Conservation (phyloP, 1,140 invertebrate species). For the Heterodera carotae region DNA sequence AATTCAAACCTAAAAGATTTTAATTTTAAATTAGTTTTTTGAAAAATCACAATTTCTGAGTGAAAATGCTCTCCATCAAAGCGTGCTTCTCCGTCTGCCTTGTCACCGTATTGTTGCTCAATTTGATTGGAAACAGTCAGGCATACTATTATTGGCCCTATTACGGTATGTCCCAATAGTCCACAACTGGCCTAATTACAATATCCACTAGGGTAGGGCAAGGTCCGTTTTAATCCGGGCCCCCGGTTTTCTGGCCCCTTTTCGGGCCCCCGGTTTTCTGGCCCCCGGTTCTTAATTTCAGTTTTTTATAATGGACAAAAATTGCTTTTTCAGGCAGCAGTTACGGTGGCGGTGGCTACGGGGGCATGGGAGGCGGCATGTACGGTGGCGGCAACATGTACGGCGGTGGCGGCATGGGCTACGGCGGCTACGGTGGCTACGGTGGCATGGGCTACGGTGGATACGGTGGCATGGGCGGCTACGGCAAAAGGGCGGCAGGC, state of each 20-base stretch:
- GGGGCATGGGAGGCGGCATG: conserved; percentile 1
- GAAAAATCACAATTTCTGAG: too few relatives aligned
- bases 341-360: not conserved
- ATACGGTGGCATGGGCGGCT: too few relatives aligned
- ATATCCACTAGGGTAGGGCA: too few relatives aligned
- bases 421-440: not conserved
- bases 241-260: too few relatives aligned
- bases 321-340: not conserved
- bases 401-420: too few relatives aligned
- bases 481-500: not conserved
- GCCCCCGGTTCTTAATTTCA: too few relatives aligned
- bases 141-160: not conserved
- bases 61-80: not conserved
- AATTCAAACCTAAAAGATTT: too few relatives aligned
- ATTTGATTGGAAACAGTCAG: not conserved
- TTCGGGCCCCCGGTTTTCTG: too few relatives aligned
- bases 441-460: conserved; percentile 15
- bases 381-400: not conserved
- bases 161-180: not conserved
- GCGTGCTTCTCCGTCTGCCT: not conserved
- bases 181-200: not conserved
- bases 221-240: too few relatives aligned
- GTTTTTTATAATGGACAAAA: too few relatives aligned
- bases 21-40: too few relatives aligned
- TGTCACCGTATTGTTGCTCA: not conserved